Conservation (phyloP, 2,113 vertebrate genomes). For the Thunnus maccoyii region DNA sequence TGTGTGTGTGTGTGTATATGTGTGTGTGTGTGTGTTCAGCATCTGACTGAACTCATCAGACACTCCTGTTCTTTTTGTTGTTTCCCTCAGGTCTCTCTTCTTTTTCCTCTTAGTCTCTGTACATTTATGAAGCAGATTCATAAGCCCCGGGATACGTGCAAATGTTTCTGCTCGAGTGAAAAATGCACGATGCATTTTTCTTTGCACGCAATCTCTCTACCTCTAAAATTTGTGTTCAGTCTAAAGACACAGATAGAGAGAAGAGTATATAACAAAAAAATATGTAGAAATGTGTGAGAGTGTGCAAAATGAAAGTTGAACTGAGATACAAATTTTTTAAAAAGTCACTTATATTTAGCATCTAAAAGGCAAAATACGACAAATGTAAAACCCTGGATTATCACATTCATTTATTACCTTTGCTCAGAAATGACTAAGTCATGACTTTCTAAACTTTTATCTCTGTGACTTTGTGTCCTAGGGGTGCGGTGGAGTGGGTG, state of each 20-base stretch:
- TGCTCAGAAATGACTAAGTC: conserved; percentile 3
- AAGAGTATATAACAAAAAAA: background rate
- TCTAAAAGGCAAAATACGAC: background rate
- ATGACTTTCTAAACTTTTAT: conserved; percentile 26
- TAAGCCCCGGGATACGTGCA: no score
- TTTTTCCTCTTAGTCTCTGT: no score
- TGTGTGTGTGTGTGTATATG: no score
- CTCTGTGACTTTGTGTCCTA: conserved; percentile 30
- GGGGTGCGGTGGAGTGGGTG: background rate
- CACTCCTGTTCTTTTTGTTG: no score
- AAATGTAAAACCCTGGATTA: background rate
- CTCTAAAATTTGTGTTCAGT: no score
- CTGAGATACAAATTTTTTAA: background rate
- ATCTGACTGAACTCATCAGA: no score
- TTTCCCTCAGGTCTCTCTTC: no score
- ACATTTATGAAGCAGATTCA: no score
- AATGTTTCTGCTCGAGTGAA: no score
- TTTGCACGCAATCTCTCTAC: no score
- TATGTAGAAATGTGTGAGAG: background rate
- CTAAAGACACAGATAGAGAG: background rate
- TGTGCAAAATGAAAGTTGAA: background rate
- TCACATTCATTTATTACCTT: background rate
- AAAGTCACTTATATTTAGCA: background rate
- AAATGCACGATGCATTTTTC: no score
- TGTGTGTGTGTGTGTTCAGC: no score